Base-by-base conservation (phyloP, 2,888 invertebrate genomes). In the Leptinotarsa peninsularis region DNA sequence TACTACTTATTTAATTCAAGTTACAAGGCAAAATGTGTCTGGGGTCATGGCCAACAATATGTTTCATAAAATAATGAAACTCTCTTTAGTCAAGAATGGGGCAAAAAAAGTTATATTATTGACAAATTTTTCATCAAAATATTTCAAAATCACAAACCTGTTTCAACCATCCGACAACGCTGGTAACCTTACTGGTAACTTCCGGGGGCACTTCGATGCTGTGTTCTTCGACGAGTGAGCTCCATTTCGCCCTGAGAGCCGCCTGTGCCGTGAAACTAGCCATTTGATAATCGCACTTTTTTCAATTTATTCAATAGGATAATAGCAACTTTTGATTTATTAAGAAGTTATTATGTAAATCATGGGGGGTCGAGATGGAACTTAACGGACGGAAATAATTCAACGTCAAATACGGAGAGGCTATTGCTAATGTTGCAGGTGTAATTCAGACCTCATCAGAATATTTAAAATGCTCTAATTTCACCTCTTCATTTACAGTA, bases 111-210 rank as follows among this genome's bases (percentile, higher is more conserved):
- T 43, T 43, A 0, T 2, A 43, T 3, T 43, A 43, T 43, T 43
- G 33, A 7, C 10, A 43, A 43, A 43, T 43, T 43, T 10, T 43
- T 43, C 10, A 13, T 43, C 43, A 43, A 43, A 43, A 43, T 3
- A 43, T 43, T 43, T 43, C 43, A 43, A 43, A 43, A 43, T 43
- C 14, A 77, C 73, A 78, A 79, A 88, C 94, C 94, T 94, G 94
- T 91, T 94, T 94, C 71, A 94, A 91, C 94, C 94, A 94, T 89
- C 94, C 94, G 81, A 94, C 94, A 85, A 94, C 94, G 82, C 93
- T 94, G 81, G 93, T 91, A 83, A 94, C 93, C 85, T 94, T 92
- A 83, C 92, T 93, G 17, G 93, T 91, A 74, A 93, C 93, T 85
- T 93, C 93, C 72, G 89, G 88, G 81, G 90, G 90, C 71, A 93